Evolutionary conservation across 2,888 invertebrate genomes (phyloP).

Genomic region (Heteropelma amictum): DNA sequence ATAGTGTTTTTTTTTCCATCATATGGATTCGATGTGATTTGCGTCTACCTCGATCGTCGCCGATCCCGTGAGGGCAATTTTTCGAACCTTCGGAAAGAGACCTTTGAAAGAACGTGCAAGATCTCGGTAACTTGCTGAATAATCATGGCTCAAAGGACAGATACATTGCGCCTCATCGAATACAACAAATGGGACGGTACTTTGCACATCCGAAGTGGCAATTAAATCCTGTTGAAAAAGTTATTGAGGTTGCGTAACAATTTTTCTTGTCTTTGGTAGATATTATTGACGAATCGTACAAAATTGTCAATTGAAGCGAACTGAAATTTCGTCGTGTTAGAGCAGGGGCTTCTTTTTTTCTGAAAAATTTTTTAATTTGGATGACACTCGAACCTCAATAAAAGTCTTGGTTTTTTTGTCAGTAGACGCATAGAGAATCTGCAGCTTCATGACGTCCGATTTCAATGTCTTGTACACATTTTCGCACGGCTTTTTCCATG

Average conservation of each 20-base stretch:
- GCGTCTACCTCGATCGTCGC: constrained; percentile 7
- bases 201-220: not conserved
- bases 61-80: constrained; percentile 36
- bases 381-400: not conserved
- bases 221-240: constrained; percentile 5
- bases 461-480: not conserved
- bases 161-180: constrained; percentile 47
- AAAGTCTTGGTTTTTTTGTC: not conserved
- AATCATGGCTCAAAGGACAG: constrained; percentile 37
- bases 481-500: not conserved
- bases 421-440: constrained; percentile 33
- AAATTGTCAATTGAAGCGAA: too few relatives aligned
- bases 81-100: constrained; percentile 16
- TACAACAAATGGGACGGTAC: constrained; percentile 31
- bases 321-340: too few relatives aligned
- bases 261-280: not conserved
- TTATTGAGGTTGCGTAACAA: not conserved
- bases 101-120: not conserved
- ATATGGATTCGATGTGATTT: not conserved
- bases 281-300: too few relatives aligned
- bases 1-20: not conserved
- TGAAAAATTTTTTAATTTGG: too few relatives aligned
- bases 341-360: too few relatives aligned
- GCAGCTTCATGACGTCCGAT: not conserved
- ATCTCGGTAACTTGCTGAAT: constrained; percentile 22